Conservation (phyloP, 2,888 invertebrate species). For the Aphrophora alni region DNA sequence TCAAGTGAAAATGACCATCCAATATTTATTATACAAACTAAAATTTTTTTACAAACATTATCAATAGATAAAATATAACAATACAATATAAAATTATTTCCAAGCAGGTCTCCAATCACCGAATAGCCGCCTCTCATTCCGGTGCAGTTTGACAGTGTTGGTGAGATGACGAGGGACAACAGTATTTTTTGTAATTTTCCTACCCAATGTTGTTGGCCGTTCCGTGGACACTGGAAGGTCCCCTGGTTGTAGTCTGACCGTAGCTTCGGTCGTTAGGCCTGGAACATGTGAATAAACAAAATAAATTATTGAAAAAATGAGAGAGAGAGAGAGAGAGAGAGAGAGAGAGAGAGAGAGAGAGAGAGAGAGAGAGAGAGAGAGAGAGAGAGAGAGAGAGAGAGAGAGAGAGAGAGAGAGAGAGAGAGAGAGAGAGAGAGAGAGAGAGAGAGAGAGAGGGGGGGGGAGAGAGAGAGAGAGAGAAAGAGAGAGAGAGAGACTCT, state of each 20-base stretch:
- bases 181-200: constrained; percentile 50
- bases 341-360: too few species aligned
- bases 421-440: too few species aligned
- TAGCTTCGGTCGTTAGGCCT: constrained; percentile 53
- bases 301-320: too few species aligned
- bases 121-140: constrained; percentile 43
- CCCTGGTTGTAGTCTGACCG: constrained; percentile 50
- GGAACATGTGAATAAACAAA: constrained; percentile 20
- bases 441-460: too few species aligned
- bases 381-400: too few species aligned
- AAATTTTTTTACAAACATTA: not conserved
- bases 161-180: constrained; percentile 52
- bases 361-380: too few species aligned
- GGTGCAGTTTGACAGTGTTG: constrained; percentile 51
- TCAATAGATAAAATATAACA: constrained; percentile 2
- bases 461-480: too few species aligned
- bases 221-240: constrained; percentile 33
- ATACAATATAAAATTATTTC: constrained; percentile 15
- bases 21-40: not conserved
- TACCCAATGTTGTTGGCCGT: constrained; percentile 36
- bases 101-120: constrained; percentile 22
- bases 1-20: too few species aligned
- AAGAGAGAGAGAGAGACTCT: too few species aligned
- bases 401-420: too few species aligned
- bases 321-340: too few species aligned